Evolutionary conservation across 2,888 invertebrate species (phyloP).

Genomic region (Chrysolina americana): DNA sequence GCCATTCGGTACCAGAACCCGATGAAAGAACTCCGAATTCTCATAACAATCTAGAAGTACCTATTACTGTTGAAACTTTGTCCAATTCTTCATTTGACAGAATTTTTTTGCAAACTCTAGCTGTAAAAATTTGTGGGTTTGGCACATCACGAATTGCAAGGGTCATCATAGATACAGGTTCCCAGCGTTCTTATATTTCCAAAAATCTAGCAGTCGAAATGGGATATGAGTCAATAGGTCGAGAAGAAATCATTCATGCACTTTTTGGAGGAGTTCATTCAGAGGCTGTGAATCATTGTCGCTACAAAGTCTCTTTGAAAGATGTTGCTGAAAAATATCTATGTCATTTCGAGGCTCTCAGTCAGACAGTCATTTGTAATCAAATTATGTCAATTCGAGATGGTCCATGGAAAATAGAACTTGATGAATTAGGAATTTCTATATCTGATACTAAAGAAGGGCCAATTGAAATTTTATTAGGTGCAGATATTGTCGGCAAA

Average conservation of each 20-base stretch:
- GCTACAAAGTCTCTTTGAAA: not conserved
- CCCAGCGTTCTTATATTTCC: conserved; percentile 11
- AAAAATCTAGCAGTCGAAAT: conserved; percentile 11
- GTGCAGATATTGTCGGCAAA: conserved; percentile 7
- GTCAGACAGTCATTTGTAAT: not conserved
- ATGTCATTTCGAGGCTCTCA: conserved; percentile 7
- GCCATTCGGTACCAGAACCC: not conserved
- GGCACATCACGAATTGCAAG: not conserved
- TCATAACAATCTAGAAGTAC: not conserved
- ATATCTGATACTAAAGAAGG: conserved; percentile 18
- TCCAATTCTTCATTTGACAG: conserved; percentile 14
- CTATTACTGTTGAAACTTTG: not conserved
- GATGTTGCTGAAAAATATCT: not conserved
- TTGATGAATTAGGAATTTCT: not conserved
- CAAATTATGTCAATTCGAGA: not conserved
- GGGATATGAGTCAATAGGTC: not conserved
- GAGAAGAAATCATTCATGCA: conserved; percentile 7
- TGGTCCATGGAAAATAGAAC: conserved; percentile 6
- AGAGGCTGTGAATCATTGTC: not conserved
- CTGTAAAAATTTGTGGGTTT: not conserved
- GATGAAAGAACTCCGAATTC: conserved; percentile 12
- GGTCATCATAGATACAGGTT: conserved; percentile 19
- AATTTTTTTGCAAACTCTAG: conserved; percentile 4
- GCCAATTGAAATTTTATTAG: conserved; percentile 11
- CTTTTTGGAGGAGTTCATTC: conserved; percentile 10